These are phyloP conservation scores for Leucosticte australis DNA, from an alignment of 2,113 vertebrate genomes.

Conservation along the genomic window DNA sequence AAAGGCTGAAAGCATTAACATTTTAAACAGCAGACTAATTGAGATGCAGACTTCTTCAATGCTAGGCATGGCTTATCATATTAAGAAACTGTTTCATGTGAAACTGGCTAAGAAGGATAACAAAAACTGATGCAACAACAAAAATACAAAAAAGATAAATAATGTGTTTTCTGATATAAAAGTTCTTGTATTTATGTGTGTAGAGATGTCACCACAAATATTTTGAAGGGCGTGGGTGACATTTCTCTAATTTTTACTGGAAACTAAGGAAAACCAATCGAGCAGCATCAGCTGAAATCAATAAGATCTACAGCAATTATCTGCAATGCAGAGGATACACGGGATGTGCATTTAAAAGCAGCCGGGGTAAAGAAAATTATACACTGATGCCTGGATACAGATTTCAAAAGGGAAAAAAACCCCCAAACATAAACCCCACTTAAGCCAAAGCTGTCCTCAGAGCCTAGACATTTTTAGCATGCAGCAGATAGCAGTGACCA, in stretches of 20 bases:
- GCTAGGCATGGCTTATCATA: background rate
- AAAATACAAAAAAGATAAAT: background rate
- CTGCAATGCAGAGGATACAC: conserved; percentile 34
- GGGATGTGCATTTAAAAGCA: background rate
- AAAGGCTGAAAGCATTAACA: background rate
- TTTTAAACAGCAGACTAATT: background rate
- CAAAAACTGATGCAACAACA: background rate
- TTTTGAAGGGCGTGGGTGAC: background rate
- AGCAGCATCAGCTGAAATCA: conserved; percentile 7
- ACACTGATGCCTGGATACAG: background rate
- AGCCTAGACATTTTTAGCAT: background rate
- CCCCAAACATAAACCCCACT: background rate
- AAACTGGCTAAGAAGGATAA: background rate
- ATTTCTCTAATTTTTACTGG: background rate
- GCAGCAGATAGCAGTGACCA: background rate
- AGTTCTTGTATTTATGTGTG: background rate
- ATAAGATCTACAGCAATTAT: background rate
- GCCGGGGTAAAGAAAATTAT: background rate
- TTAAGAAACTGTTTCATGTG: background rate
- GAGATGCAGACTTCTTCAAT: background rate
- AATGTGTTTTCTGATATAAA: background rate
- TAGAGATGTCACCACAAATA: background rate
- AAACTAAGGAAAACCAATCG: background rate
- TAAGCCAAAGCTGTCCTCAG: background rate
- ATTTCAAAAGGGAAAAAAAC: background rate